Evolutionary conservation across 2,113 vertebrate genomes (phyloP).

Genomic region (Scomber japonicus): DNA sequence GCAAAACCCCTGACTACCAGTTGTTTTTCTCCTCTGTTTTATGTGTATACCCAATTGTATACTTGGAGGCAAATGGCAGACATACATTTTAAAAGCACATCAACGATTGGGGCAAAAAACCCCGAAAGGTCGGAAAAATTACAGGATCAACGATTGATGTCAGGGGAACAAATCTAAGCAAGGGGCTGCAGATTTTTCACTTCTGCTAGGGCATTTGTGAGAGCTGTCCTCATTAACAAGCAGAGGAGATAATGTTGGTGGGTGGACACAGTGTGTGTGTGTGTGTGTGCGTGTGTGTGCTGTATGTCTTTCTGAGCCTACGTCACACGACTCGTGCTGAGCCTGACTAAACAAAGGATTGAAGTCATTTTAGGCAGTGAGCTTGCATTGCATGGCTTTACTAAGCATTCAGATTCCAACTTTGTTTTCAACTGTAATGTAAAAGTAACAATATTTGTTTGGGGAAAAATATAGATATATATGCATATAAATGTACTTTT

Average conservation of each 20-base stretch:
- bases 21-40: slow-evolving; percentile 60
- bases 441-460: slow-evolving; percentile 3
- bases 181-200: slow-evolving; percentile 69
- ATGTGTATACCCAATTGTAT: slow-evolving; percentile 71
- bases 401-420: slow-evolving; percentile 1
- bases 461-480: background rate
- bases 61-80: slow-evolving; percentile 81
- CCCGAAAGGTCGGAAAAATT: slow-evolving; percentile 76
- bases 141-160: slow-evolving; percentile 81
- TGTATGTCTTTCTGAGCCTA: slow-evolving; percentile 20
- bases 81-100: slow-evolving; percentile 82
- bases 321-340: slow-evolving; percentile 44
- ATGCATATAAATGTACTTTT: slow-evolving; percentile 4
- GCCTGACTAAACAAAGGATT: slow-evolving; percentile 50
- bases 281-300: slow-evolving; percentile 4
- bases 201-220: slow-evolving; percentile 50
- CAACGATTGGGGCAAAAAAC: slow-evolving; percentile 59
- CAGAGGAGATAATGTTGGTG: slow-evolving; percentile 65
- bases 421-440: slow-evolving; percentile 3
- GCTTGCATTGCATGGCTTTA: background rate
- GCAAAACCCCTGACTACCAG: slow-evolving; percentile 65
- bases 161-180: slow-evolving; percentile 75
- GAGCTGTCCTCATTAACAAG: slow-evolving; percentile 71
- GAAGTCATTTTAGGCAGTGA: slow-evolving; percentile 28
- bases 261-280: slow-evolving; percentile 58